Evolutionary conservation across 2,888 invertebrate genomes (phyloP).

Genomic region (Poecilobothrus nobilitatus): DNA sequence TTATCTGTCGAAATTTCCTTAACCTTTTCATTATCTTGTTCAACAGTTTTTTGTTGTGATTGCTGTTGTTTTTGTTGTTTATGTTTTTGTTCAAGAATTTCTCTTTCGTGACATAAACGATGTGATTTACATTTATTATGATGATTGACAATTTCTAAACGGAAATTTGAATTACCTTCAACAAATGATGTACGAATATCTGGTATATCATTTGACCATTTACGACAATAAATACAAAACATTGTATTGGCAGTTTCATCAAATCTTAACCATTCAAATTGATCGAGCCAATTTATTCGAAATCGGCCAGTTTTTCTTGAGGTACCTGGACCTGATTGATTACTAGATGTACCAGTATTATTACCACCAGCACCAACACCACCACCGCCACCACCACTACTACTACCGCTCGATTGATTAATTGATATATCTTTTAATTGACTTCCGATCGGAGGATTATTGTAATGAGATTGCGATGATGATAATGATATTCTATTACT

Average conservation of each 20-base stretch:
- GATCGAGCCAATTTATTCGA: constrained; percentile 57
- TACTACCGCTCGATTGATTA: background rate
- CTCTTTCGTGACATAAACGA: constrained; percentile 53
- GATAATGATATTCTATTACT: background rate
- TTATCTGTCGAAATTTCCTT: background rate
- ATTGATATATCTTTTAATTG: background rate
- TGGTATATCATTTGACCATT: constrained; percentile 61
- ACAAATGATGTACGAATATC: constrained; percentile 70
- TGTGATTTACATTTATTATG: constrained; percentile 73
- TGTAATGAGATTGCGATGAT: background rate
- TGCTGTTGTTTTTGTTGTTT: constrained; percentile 16
- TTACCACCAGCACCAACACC: constrained; percentile 17
- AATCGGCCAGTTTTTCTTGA: constrained; percentile 57
- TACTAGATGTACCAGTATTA: background rate
- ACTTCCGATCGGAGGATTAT: background rate
- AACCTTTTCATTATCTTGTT: constrained; percentile 9
- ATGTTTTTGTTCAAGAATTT: constrained; percentile 25
- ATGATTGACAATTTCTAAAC: constrained; percentile 69
- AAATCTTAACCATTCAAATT: constrained; percentile 65
- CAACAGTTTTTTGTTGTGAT: constrained; percentile 19
- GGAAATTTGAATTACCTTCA: constrained; percentile 67
- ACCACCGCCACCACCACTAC: constrained; percentile 5
- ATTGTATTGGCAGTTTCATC: constrained; percentile 59
- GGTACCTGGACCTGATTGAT: constrained; percentile 9
- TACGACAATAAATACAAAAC: constrained; percentile 65